Conservation (phyloP, 2,113 vertebrate genomes). For the Perccottus glenii region DNA sequence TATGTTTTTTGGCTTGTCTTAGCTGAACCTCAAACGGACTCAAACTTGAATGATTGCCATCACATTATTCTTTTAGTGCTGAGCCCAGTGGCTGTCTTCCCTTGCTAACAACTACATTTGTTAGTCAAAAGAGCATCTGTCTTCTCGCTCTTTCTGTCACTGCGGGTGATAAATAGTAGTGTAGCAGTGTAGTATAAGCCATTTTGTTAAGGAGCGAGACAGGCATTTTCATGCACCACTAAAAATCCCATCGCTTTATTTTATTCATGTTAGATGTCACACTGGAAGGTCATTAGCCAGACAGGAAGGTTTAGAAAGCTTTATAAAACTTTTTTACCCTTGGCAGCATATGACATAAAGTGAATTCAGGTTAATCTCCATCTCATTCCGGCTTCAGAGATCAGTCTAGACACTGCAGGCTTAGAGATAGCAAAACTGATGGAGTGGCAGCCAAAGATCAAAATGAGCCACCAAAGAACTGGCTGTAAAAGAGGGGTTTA, state of each 20-base stretch:
- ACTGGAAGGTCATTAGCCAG: too few species aligned
- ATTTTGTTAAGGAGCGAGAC: not conserved
- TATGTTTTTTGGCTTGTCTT: too few species aligned
- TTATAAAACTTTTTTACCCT: constrained; percentile 3
- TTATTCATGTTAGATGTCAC: not conserved
- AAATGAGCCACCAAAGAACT: constrained; percentile 24
- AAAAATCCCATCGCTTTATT: constrained; percentile 6
- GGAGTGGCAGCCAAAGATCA: not conserved
- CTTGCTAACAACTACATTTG: constrained; percentile 38
- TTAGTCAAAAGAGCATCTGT: constrained; percentile 58
- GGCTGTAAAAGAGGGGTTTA: constrained; percentile 21
- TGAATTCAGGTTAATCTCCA: not conserved
- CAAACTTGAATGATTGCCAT: too few species aligned
- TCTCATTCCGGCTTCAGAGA: not conserved
- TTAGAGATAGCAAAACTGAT: constrained; percentile 3
- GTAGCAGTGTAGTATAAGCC: constrained; percentile 4
- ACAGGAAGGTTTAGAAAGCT: constrained; percentile 1
- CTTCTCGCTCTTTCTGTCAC: not conserved
- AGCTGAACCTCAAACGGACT: too few species aligned
- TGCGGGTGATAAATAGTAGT: not conserved
- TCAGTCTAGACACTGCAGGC: not conserved
- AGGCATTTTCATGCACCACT: not conserved
- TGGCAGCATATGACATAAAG: not conserved
- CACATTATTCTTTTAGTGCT: not conserved
- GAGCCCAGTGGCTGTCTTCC: constrained; percentile 4